Evolutionary conservation across 2,797 vertebrate species (phyloP).

Genomic region (Buceros bicornis): DNA sequence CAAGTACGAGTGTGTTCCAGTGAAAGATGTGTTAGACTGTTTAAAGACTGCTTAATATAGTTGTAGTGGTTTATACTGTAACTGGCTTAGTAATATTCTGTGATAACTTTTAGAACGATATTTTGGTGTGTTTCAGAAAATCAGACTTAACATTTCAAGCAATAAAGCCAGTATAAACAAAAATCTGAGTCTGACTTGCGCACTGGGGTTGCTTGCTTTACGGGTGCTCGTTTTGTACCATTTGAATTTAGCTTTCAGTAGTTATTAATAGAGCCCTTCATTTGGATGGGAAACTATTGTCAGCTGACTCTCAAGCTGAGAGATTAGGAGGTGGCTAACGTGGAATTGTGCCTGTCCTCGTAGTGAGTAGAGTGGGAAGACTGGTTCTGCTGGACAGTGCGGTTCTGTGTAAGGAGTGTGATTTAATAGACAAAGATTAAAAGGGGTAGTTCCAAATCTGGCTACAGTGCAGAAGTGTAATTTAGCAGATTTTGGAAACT

Average conservation of each 20-base stretch:
- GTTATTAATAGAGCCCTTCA: neutral
- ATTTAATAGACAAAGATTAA: neutral
- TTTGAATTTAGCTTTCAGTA: neutral
- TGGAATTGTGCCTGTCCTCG: neutral
- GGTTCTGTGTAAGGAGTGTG: neutral
- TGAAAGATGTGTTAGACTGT: neutral
- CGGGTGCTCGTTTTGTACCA: neutral
- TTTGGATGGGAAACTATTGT: neutral
- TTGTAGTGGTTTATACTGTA: neutral
- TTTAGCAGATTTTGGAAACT: neutral
- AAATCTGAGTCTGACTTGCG: neutral
- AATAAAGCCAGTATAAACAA: neutral
- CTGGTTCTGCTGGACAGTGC: neutral
- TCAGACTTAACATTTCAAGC: neutral
- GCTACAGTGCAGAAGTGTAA: neutral
- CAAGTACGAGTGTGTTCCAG: neutral
- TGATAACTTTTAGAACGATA: neutral
- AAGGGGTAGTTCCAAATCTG: neutral
- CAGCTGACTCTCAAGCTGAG: neutral
- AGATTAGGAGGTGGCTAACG: neutral
- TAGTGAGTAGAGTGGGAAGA: neutral
- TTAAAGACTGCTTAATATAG: neutral
- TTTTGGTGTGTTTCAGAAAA: neutral
- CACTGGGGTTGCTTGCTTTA: neutral
- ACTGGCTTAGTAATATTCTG: neutral